Conservation (phyloP, 2,797 vertebrate species). For the Pteropus rufus region DNA sequence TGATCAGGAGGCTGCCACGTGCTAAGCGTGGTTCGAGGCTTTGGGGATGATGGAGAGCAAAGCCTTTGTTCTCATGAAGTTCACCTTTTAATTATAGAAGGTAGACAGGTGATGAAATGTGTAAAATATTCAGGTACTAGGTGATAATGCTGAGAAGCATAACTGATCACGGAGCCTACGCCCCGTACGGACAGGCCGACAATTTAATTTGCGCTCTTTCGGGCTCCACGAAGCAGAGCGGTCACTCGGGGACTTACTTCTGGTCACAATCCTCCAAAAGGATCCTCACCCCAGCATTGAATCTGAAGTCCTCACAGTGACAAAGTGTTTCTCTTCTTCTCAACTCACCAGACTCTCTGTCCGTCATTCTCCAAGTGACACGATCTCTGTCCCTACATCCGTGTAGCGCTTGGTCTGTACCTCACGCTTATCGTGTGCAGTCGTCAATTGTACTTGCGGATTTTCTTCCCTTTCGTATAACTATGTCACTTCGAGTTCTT, state of each 20-base stretch:
- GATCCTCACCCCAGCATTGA: neutral
- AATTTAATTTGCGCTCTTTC: fast-evolving
- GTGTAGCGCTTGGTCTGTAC: fast-evolving
- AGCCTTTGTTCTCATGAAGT: neutral
- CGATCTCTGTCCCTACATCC: no score
- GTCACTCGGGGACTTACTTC: neutral
- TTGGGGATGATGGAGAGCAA: neutral
- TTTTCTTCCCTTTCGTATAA: neutral
- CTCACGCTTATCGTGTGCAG: fast-evolving
- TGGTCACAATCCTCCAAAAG: neutral
- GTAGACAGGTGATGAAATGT: neutral
- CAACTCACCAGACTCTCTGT: neutral
- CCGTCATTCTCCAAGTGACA: neutral
- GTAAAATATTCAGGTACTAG: neutral
- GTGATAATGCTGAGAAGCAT: neutral
- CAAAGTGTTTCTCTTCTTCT: neutral
- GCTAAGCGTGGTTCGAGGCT: neutral
- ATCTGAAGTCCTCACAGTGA: neutral
- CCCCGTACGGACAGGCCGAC: fast-evolving
- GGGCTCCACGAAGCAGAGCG: fast-evolving
- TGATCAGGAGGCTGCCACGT: neutral
- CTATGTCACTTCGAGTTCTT: neutral
- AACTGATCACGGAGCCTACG: fast-evolving
- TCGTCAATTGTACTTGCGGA: neutral
- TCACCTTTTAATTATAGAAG: neutral